Evolutionary conservation across 1,140 invertebrate genomes (phyloP), one percentile per base, ranked within the genome.

Genomic region (Aphelinus atriplicis): DNA sequence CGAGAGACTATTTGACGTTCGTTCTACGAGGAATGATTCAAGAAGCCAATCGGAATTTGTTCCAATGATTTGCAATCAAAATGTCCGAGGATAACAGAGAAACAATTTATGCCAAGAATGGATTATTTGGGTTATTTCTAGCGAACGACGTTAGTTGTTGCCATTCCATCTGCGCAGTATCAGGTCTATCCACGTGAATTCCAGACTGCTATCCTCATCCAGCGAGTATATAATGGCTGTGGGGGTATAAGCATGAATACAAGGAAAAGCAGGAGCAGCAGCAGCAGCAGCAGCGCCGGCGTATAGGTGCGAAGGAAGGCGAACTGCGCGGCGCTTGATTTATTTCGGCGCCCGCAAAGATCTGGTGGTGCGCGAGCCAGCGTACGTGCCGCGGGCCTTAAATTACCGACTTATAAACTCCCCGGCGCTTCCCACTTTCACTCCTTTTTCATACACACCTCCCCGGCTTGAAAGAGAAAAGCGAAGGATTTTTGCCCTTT

Each of bases 351-450:
- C 83, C 4, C 83, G 81, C 83, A 86, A 85, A 87, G 87, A 88
- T 87, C 86, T 86, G 82, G 82, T 53, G 69, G 62, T 46, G 60
- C 50, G 82, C 84, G 80, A 80, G 26, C 26, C 0, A 26, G 80
- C 83, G 85, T 87, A 87, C 86, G 87, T 88, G 86, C 84, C 82
- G 79, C 82, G 85, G 79, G 80, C 84, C 81, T 86, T 86, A 87
- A 88, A 88, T 88, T 87, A 86, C 87, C 84, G 84, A 88, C 86
- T 88, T 88, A 88, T 88, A 86, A 87, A 87, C 86, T 86, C 84
- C 78, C 73, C 47, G 48, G 43, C 73, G 5, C 77, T 79, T 79
- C 74, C 78, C 70, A 80, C 76, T 76, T 77, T 67, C 65, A 43
- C 77, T 64, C 75, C 75, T 73, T 77, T 79, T 62, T 77, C 48